Evolutionary conservation across 2,113 vertebrate species (phyloP), one percentile per base, ranked within the genome.

Genomic region (Philantomba maxwellii): DNA sequence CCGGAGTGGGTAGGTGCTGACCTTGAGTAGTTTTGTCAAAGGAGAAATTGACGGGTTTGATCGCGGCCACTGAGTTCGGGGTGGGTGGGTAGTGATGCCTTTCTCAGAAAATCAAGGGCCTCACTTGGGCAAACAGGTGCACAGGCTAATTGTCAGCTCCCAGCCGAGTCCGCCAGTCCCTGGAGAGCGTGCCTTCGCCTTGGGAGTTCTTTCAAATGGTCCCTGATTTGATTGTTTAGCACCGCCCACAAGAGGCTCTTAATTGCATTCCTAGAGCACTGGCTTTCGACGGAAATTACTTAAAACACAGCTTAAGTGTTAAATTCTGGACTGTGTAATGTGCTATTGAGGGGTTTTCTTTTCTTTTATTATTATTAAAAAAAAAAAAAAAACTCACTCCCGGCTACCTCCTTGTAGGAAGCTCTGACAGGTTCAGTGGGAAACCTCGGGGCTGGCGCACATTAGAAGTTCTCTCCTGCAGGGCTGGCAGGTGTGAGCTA

Each of bases 401-500:
- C 7, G 78, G 95, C 93, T 94, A 91, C 97, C 97, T 98, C 98
- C 97, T 96, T 78, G 82, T 96, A 96, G 97, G 96, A 96, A 97
- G 95, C 86, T 43, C 94, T 98, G 98, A 98, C 98, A 98, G 98
- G 94, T 98, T 98, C 98, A 93, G 43, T 23, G 85, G 97, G 98
- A 96, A 98, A 95, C 95, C 98, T 98, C n/a, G 88, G 98, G 98
- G 97, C 97, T 94, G 0, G 80, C 8, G 14, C 95, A 93, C 98
- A 97, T 98, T 95, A 97, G 97, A 98, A 97, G 97, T 98, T 98
- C 98, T 97, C 97, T 98, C 98, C 99, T 98, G 98, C 98, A 97
- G 98, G 97, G 98, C 96, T 99, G 98, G 99, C 99, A 99, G 98
- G 98, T 99, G 98, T 98, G 98, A 98, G 98, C 98, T 98, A 94